Base-by-base conservation (phyloP, 37 sponge, comb jelly and placozoan genomes). In the Cladorhizidae sp. region DNA sequence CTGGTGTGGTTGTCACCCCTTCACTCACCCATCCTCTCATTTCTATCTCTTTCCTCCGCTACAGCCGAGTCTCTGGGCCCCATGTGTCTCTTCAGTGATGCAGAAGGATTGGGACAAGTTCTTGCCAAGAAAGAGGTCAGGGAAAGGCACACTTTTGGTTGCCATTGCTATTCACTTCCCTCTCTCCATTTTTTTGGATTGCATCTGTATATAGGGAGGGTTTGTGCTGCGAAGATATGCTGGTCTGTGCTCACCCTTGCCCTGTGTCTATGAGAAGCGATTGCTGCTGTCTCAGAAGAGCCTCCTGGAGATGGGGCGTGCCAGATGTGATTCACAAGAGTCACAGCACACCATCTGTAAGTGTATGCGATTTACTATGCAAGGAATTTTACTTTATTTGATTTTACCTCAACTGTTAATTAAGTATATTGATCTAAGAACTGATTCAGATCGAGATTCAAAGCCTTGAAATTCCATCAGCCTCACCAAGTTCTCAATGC, bases 221-320 rank as follows among this genome's bases (percentile, higher is more conserved):
- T 91, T 79, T 79, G 68, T 57, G 45, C 35, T 87, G 21, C 39
- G 92, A 3, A 85, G 84, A 67, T 77, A 84, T n/a, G 62, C 84
- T 38, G 70, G 77, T 1, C 41, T 69, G 15, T 55, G 78, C 20
- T 92, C 92, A 20, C 82, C 81, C 3, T n/a, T 92, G 73, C 21
- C 57, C 3, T 64, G 67, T 59, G 74, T 71, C 69, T 83, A 79
- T 33, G 88, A 87, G 81, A 83, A 67, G 52, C n/a, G 57, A 21
- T 73, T 92, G 57, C 80, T 87, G 39, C 80, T 87, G 17, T 79
- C 84, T 21, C 92, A 92, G 85, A 92, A 79, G 80, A 84, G 84
- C 14, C 69, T 92, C 18, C 38, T 91, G 59, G 58, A 49, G 12
- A 69, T 88, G 77, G 88, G 88, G 2, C 55, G 40, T n/a, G 58